Evolutionary conservation across 2,888 invertebrate species (phyloP), one percentile per base, ranked within the genome.

Genomic region (Chelonus formosanus): DNA sequence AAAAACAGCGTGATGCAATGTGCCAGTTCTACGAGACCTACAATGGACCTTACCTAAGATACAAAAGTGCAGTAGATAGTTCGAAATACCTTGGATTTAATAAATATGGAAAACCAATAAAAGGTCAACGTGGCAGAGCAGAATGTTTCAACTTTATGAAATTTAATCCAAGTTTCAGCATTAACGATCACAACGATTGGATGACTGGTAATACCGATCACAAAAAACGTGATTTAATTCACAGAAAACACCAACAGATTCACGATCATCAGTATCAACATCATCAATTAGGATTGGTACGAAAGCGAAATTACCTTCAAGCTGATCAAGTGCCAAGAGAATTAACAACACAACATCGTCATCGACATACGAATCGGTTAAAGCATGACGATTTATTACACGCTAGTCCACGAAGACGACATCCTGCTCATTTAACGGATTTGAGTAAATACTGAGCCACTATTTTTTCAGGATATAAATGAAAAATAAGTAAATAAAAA

Each of bases 11-110:
- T 80, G 86, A 87, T 78, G 84, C 86, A 75, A 87, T 85, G 83
- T 90, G 90, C 83, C 87, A 88, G 76, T 90, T 90, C 86, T 87
- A 87, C 84, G 90, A 90, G 85, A 87, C 87, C 77, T 87, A 88
- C 85, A 85, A 87, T 78, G 87, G 87, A 78, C 88, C 88, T 79
- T 90, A 89, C 86, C 87, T 88, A 85, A 87, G 87, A 83, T 90
- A 89, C 85, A 86, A 86, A 76, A 87, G 89, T 79, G 88, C 86
- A 81, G 87, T 85, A 76, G 87, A 89, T 84, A 83, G 83, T 75
- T 86, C 87, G 78, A 88, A 88, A 76, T 89, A 87, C 84, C 86
- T 90, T 79, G 89, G 89, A 74, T 90, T 90, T 87, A 89, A 89
- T 85, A 85, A 85, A 75, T 84, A 85, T 71, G 90, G 90, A 62